Conservation (phyloP, 2,888 invertebrate genomes). For the Pollenia griseotomentosa region DNA sequence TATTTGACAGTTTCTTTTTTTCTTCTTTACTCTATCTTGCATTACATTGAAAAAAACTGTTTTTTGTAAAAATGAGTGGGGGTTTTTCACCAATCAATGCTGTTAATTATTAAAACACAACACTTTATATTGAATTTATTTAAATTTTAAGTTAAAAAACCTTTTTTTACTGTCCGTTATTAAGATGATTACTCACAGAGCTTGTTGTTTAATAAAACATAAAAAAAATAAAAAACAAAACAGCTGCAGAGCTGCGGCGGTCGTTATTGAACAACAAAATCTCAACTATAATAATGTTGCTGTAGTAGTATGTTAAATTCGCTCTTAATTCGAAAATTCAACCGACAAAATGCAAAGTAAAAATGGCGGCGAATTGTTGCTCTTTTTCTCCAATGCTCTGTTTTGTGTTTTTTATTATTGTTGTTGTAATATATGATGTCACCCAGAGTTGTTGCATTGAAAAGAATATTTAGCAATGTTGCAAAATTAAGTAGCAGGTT, state of each 20-base stretch:
- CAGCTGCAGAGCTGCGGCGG: conserved; percentile 73
- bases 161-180: conserved; percentile 68
- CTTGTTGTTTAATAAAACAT: conserved; percentile 60
- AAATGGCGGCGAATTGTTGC: conserved; percentile 68
- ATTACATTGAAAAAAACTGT: conserved; percentile 20
- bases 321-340: conserved; percentile 75
- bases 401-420: conserved; percentile 31
- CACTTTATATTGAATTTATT: conserved; percentile 23
- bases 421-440: conserved; percentile 44
- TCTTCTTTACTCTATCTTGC: conserved; percentile 34
- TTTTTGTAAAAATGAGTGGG: conserved; percentile 35
- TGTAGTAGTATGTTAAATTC: conserved; percentile 70
- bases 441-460: conserved; percentile 65
- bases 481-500: conserved; percentile 47
- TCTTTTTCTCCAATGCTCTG: conserved; percentile 51
- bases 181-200: conserved; percentile 75
- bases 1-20: conserved; percentile 52
- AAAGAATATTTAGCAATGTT: conserved; percentile 38
- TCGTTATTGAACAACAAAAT: conserved; percentile 68
- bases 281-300: conserved; percentile 69
- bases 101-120: conserved; percentile 32
- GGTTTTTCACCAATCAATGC: conserved; percentile 21
- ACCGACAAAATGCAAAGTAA: conserved; percentile 73
- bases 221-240: conserved; percentile 67
- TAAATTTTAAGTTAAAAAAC: conserved; percentile 60